A percentile compares a stretch with the other conserved stretches of the same genome.
Evolutionary conservation across 2,888 invertebrate genomes (phyloP).

Genomic region (Ormyrus nitidulus): DNA sequence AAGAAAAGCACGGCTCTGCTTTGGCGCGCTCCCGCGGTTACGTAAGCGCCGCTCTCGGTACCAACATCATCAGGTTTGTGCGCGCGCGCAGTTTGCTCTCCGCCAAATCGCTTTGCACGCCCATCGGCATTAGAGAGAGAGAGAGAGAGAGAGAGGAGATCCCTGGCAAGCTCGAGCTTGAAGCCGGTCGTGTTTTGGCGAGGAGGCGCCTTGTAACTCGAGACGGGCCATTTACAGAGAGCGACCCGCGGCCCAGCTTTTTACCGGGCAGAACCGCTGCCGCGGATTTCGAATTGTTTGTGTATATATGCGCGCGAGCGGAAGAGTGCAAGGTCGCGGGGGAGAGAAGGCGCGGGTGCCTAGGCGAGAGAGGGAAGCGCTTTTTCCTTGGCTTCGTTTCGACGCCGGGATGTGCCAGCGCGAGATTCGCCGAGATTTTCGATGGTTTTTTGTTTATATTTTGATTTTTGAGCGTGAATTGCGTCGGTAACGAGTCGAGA

Average conservation of each 20-base stretch:
- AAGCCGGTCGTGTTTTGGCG: conserved; percentile 66
- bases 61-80: too few species aligned
- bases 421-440: not conserved
- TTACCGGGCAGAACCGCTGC: not conserved
- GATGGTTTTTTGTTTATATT: too few species aligned
- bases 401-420: not conserved
- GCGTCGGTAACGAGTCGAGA: too few species aligned
- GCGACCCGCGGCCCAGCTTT: conserved; percentile 40
- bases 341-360: not conserved
- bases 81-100: too few species aligned
- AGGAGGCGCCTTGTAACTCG: conserved; percentile 67
- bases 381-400: conserved; percentile 45
- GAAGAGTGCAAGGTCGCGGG: conserved; percentile 43
- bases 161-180: too few species aligned
- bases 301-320: conserved; percentile 6
- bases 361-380: conserved; percentile 46
- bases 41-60: conserved; percentile 24
- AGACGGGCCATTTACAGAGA: conserved; percentile 63
- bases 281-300: conserved; percentile 8
- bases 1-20: not conserved
- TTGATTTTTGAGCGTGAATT: too few species aligned
- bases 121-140: conserved; percentile 64
- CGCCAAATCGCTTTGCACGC: conserved; percentile 71
- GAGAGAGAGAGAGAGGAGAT: too few species aligned
- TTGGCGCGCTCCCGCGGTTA: not conserved